Base-by-base conservation (phyloP, 1,140 invertebrate species). In the Conus ventricosus region DNA sequence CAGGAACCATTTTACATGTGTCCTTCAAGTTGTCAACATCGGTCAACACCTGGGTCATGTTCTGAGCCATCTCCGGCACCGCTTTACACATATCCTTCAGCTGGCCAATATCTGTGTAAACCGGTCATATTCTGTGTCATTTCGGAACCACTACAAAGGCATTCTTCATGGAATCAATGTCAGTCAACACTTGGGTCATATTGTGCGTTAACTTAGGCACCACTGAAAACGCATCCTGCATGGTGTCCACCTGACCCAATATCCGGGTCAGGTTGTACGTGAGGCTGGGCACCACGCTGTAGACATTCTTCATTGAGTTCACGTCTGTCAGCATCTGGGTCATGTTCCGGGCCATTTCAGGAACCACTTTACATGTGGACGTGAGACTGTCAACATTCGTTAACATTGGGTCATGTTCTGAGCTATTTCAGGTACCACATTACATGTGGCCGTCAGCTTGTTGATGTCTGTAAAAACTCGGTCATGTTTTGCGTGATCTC, bases 401-500 rank as follows among this genome's bases (percentile, higher is more conserved):
- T 20, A 71, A 71, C 67, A 71, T n/a, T 71, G 67, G 67, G 67
- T 71, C 67, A 71, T 71, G 67, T 71, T 71, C 67, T 71, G 67
- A 1, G 67, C 23, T 71, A 71, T 71, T 71, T 71, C 17, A 23
- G 67, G 67, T 71, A 71, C 67, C 7, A n/a, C 67, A 23, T 13
- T 71, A 23, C 67, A 71, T 20, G 67, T 71, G 67, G 11, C 67
- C 67, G 11, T 71, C 23, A 71, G 20, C 6, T 71, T 71, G 20
- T 71, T 20, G 20, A 71, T 20, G 10, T 71, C 67, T n/a, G 67
- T 71, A 11, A 71, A n/a, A 23, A 71, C 20, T 23, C 20, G 67
- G 67, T 71, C 67, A 71, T 23, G 67, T 71, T 71, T 1, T 71
- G 67, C 7, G 67, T 20, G 4, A 71, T 71, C 20, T 71, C 67